A percentile compares a stretch with the other conserved stretches of the same genome.
phyloP scores from a whole-genome alignment of 2,113 vertebrate genomes.

The Mus musculus region GRCm39 chr14:121392001-121392500 shows the following conservation, averaged over 20 bases:
- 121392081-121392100: neutral
- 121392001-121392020: neutral
- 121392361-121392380: neutral
- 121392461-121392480: neutral
- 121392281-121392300: neutral
- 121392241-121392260: neutral
- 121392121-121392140: too few species aligned
- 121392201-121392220: neutral
- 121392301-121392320: neutral
- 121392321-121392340: neutral
- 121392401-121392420: neutral
- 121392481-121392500: neutral
- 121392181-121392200: neutral
- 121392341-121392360: neutral
- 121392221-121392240: neutral
- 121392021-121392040: neutral
- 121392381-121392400: neutral
- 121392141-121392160: too few species aligned
- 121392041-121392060: neutral
- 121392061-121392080: neutral
- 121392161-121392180: too few species aligned
- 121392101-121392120: too few species aligned
- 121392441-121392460: neutral
- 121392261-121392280: neutral
- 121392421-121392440: neutral